Evolutionary conservation across 2,888 invertebrate genomes (phyloP), one percentile per base, ranked within the genome.

Genomic region (Sesia apiformis): DNA sequence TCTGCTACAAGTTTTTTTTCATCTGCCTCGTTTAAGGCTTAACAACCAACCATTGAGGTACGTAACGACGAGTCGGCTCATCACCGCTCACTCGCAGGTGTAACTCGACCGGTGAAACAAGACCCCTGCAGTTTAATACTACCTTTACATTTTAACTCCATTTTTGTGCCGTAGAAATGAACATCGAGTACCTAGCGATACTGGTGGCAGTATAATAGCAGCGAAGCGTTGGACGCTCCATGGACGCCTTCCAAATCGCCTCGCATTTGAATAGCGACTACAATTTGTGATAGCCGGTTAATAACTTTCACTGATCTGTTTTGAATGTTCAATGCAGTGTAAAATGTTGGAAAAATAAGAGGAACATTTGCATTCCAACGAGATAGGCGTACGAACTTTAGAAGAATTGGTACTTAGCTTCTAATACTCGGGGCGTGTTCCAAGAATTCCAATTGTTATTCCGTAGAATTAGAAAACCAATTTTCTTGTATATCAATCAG

Each of bases 161-260:
- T 56, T 63, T 63, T 66, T 57, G 55, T 60, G 46, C 56, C 54
- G 57, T 57, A 56, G 56, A 60, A 66, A 61, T 65, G 60, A 60
- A 56, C 57, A 56, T 57, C 57, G 56, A 56, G 74, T 70, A 62
- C 70, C 83, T 68, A 61, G 63, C 63, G 68, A 70, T 56, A 60
- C 63, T 77, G 80, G 82, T 59, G 55, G 55, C 23, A 39, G 58
- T 58, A 61, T 76, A 81, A 81, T 79, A 70, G 74, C 63, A 68
- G 70, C 67, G 64, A 65, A 53, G 56, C 56, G 55, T 67, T 63
- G 68, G 69, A 70, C 70, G 70, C 66, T 69, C 62, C 63, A 63
- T 82, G 82, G 82, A 81, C 71, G 73, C 72, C 76, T 78, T 85
- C 81, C 81, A 85, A 84, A 82, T 84, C 77, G 74, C 78, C 76